Conservation (phyloP, 2,113 vertebrate species). For the Donacobius atricapilla region DNA sequence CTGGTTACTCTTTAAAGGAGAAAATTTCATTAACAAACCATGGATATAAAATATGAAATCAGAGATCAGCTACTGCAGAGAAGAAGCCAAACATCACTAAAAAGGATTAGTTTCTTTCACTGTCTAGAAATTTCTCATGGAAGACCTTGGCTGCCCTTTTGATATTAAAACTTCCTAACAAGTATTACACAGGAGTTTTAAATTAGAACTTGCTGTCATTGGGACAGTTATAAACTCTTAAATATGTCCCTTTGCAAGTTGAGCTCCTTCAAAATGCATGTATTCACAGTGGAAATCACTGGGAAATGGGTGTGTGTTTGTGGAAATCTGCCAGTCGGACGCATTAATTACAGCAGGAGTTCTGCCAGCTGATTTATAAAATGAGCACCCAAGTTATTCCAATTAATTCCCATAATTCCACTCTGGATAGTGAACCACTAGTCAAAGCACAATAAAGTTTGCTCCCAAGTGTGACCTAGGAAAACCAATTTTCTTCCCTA, state of each 20-base stretch:
- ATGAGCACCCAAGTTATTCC: slow-evolving; percentile 50
- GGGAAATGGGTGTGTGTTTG: slow-evolving; percentile 58
- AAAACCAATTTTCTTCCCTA: slow-evolving; percentile 59
- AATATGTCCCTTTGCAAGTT: slow-evolving; percentile 69
- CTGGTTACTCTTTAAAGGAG: slow-evolving; percentile 67
- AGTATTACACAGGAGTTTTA: slow-evolving; percentile 79
- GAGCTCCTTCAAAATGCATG: slow-evolving; percentile 63
- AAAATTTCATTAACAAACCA: slow-evolving; percentile 73
- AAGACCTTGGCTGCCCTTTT: slow-evolving; percentile 81
- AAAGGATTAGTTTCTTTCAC: slow-evolving; percentile 78
- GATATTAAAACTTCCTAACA: slow-evolving; percentile 82
- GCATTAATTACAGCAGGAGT: neutral
- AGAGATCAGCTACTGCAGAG: slow-evolving; percentile 66
- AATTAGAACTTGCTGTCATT: slow-evolving; percentile 79
- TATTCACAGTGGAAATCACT: slow-evolving; percentile 10
- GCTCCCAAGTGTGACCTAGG: slow-evolving; percentile 18
- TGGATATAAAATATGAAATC: slow-evolving; percentile 75
- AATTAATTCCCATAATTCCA: slow-evolving; percentile 57
- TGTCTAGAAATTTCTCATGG: slow-evolving; percentile 79
- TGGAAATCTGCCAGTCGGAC: slow-evolving; percentile 41
- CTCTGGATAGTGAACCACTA: neutral
- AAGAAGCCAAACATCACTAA: slow-evolving; percentile 74
- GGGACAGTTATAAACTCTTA: slow-evolving; percentile 78
- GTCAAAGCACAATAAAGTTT: slow-evolving; percentile 55
- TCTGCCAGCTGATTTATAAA: slow-evolving; percentile 59